Conservation (phyloP, 1,140 invertebrate genomes). For the Caenorhabditis latens region DNA sequence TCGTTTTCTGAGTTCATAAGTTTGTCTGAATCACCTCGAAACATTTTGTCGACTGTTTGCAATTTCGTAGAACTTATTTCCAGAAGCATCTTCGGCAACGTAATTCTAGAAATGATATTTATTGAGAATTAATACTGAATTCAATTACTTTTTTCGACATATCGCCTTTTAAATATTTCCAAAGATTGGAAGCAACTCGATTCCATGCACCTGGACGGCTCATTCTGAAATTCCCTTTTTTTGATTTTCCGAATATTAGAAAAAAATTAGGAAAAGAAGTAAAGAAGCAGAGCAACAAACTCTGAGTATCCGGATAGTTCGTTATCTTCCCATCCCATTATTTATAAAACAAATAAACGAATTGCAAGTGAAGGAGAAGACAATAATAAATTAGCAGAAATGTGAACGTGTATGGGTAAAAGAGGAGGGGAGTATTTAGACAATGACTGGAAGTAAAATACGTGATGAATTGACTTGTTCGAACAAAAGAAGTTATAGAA, state of each 20-base stretch:
- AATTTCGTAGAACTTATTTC: slow-evolving; percentile 62
- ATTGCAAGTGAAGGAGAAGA: background rate
- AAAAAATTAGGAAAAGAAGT: background rate
- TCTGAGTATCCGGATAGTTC: background rate
- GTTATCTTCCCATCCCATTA: background rate
- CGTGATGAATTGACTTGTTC: too few species aligned
- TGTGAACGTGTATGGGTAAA: too few species aligned
- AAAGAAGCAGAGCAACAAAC: background rate
- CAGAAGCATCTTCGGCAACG: slow-evolving; percentile 53
- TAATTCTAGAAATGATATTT: slow-evolving; percentile 27
- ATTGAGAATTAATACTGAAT: background rate
- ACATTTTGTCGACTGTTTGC: slow-evolving; percentile 63
- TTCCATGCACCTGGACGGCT: slow-evolving; percentile 63
- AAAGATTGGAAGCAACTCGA: slow-evolving; percentile 57
- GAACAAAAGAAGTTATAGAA: too few species aligned
- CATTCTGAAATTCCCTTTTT: slow-evolving; percentile 7
- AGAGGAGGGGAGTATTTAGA: too few species aligned
- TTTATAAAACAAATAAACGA: slow-evolving; percentile 2
- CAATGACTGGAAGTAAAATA: too few species aligned
- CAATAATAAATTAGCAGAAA: background rate
- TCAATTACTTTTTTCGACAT: slow-evolving; percentile 56
- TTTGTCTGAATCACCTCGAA: slow-evolving; percentile 3
- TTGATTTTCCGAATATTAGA: background rate
- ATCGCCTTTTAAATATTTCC: slow-evolving; percentile 61
- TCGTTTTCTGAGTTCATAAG: background rate